These are phyloP conservation scores for Rhagonycha lutea DNA, from an alignment of 2,888 invertebrate species.

Conservation along the genomic window DNA sequence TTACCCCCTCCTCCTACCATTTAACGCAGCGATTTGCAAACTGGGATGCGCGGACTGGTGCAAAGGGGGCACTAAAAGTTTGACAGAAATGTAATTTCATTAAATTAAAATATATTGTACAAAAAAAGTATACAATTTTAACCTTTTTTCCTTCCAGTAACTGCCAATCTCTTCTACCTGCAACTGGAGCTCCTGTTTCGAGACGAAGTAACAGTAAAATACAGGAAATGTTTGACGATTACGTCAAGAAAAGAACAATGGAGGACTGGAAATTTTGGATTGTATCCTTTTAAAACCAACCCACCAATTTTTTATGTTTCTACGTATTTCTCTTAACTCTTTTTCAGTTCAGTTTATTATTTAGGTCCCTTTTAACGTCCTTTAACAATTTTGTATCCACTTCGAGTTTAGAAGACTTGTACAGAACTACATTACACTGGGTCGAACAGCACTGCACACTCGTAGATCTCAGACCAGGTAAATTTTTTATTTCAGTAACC, in stretches of 20 bases:
- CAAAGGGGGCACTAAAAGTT: no score
- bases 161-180: constrained; percentile 92
- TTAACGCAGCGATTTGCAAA: not conserved
- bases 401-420: constrained; percentile 87
- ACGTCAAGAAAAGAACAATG: constrained; percentile 82
- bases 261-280: constrained; percentile 99
- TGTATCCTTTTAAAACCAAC: constrained; percentile 71
- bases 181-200: constrained; percentile 92
- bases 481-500: constrained; percentile 30
- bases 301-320: not conserved
- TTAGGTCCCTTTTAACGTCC: constrained; percentile 86
- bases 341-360: constrained; percentile 85
- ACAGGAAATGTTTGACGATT: constrained; percentile 91
- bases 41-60: no score
- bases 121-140: no score
- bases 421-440: constrained; percentile 90
- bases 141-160: constrained; percentile 64
- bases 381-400: constrained; percentile 92
- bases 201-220: constrained; percentile 87
- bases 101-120: no score
- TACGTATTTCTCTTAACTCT: constrained; percentile 54
- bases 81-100: no score
- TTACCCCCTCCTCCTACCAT: no score
- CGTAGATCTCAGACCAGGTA: constrained; percentile 91
- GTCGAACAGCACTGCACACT: constrained; percentile 96